Evolutionary conservation across 2,797 vertebrate genomes (phyloP).

Genomic region (Urophycis tenuis): DNA sequence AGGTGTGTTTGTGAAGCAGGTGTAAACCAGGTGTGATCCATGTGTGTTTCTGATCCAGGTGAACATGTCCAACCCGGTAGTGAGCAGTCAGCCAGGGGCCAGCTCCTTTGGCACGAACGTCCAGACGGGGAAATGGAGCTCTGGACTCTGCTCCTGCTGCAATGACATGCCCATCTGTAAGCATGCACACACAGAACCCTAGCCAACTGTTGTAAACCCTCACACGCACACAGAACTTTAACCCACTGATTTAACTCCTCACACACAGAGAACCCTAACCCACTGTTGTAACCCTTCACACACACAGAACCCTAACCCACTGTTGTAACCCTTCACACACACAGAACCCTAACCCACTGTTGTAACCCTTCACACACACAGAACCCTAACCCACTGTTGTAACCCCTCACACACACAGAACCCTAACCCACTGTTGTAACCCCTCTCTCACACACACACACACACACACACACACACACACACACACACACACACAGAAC

Average conservation of each 20-base stretch:
- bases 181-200: conserved; percentile 44
- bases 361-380: background rate
- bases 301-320: too few relatives aligned
- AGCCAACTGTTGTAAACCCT: too few relatives aligned
- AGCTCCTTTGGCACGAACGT: conserved; percentile 74
- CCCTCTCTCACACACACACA: background rate
- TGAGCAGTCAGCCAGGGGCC: conserved; percentile 65
- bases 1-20: background rate
- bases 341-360: too few relatives aligned
- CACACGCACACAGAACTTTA: background rate
- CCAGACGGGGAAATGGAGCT: conserved; percentile 77
- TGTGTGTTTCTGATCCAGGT: background rate
- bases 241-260: too few relatives aligned
- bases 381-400: too few relatives aligned
- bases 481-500: too few relatives aligned
- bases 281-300: too few relatives aligned
- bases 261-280: too few relatives aligned
- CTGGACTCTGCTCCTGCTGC: conserved; percentile 70
- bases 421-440: too few relatives aligned
- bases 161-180: conserved; percentile 73
- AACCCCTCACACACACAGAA: background rate
- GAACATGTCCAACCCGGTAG: conserved; percentile 72
- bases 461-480: too few relatives aligned
- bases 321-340: too few relatives aligned
- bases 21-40: background rate